Evolutionary conservation across 2,797 vertebrate species (phyloP), one percentile per base, ranked within the genome.

Genomic region (Apodemus agrarius): DNA sequence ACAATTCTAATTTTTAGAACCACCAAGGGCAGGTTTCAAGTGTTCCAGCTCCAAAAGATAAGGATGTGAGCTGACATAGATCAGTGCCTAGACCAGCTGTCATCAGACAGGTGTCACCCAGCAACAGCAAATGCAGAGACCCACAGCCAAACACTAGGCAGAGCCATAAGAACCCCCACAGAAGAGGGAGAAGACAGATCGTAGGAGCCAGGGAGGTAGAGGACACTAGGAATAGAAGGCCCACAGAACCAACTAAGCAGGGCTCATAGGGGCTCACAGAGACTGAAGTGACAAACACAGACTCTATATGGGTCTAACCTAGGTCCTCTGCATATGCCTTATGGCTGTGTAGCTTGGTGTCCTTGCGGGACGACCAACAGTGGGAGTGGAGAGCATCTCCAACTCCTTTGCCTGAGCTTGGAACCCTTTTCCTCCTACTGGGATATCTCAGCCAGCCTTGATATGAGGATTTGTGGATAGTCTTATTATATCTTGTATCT

Each of bases 1-100:
- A 72, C 26, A 63, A 89, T 78, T 87, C 59, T 79, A 61, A 69
- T 63, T 93, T 63, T 89, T 69, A 79, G 87, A 86, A 82, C 31
- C 13, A 54, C 29, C 17, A 31, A 65, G 31, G 76, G 19, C 43
- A 86, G 16, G 76, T 94, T 86, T 67, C 65, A 81, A 67, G 89
- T 82, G 40, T 29, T 88, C 34, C 54, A 24, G 26, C 59, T 72
- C 40, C 21, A 46, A 69, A 57, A 54, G 78, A 31, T 29, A 83
- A 43, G 24, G 59, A 75, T 22, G 37, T 69, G 13, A 46, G 22
- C 13, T 75, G 22, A 57, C 46, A 6, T 8, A 21, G 5, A 67
- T 57, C 40, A 26, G 40, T 29, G 12, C 74, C 40, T 76, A 76
- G 24, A 12, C 24, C 74, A 76, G 24, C 29, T 46, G 40, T 26